Evolutionary conservation across 2,113 vertebrate genomes (phyloP).

Genomic region (Neolamprologus brichardi): DNA sequence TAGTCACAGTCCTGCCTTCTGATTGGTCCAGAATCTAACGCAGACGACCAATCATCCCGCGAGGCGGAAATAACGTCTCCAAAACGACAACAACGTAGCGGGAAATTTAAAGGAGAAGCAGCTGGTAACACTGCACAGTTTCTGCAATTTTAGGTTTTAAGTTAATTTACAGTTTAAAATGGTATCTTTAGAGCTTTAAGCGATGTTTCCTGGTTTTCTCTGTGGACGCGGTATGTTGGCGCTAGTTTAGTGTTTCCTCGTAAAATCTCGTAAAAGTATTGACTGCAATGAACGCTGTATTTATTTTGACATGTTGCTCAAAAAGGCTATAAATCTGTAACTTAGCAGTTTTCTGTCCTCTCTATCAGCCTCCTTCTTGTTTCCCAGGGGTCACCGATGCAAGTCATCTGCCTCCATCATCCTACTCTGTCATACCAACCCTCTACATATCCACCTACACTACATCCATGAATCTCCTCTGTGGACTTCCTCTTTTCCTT

Average conservation of each 20-base stretch:
- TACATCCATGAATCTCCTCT: background rate
- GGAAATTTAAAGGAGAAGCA: background rate
- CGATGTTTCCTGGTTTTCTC: background rate
- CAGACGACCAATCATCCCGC: background rate
- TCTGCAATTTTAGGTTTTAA: background rate
- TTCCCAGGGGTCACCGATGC: fast-evolving
- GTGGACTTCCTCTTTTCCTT: background rate
- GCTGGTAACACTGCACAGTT: background rate
- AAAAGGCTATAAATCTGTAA: background rate
- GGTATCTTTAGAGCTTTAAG: background rate
- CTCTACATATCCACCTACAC: background rate
- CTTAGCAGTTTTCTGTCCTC: background rate
- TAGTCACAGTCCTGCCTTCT: background rate
- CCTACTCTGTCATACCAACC: background rate
- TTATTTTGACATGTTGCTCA: background rate
- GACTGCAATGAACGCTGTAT: background rate
- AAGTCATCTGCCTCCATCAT: background rate
- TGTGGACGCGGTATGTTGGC: background rate
- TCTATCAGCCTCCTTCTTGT: background rate
- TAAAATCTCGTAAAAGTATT: background rate
- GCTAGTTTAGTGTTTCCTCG: background rate
- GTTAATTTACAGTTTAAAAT: background rate
- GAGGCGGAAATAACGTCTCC: background rate
- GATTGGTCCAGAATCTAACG: background rate
- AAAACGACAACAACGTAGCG: background rate